Evolutionary conservation across 2,797 vertebrate genomes (phyloP).

Genomic region (Ataeniobius toweri): DNA sequence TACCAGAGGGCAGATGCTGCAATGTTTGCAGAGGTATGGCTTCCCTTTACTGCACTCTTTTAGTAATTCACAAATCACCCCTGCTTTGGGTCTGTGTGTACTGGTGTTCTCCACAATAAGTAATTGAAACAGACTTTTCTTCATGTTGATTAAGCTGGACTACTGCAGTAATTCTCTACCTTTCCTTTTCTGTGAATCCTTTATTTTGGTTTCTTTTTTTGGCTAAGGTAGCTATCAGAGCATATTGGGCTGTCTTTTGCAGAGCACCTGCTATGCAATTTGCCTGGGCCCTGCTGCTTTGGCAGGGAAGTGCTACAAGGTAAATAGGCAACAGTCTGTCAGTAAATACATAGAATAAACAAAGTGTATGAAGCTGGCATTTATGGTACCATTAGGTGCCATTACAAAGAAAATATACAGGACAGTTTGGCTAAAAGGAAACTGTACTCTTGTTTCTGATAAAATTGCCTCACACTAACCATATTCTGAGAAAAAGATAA

Average conservation of each 20-base stretch:
- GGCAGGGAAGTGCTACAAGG: constrained; percentile 47
- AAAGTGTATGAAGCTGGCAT: constrained; percentile 54
- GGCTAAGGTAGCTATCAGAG: constrained; percentile 43
- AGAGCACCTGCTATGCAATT: constrained; percentile 62
- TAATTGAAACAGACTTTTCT: constrained; percentile 25
- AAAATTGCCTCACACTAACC: constrained; percentile 27
- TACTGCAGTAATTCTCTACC: constrained; percentile 30
- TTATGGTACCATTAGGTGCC: constrained; percentile 41
- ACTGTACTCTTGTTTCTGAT: constrained; percentile 34
- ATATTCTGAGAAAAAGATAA: constrained; percentile 27
- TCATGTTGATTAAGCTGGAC: constrained; percentile 35
- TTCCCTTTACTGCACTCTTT: neutral
- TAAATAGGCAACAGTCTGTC: constrained; percentile 65
- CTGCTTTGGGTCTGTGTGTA: constrained; percentile 11
- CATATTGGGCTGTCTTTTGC: constrained; percentile 57
- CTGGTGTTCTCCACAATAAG: neutral
- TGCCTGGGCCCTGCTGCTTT: constrained; percentile 52
- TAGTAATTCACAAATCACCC: constrained; percentile 4
- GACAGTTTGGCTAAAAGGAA: constrained; percentile 34
- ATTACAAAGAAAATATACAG: constrained; percentile 3
- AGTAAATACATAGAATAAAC: constrained; percentile 69
- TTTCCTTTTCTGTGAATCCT: constrained; percentile 22
- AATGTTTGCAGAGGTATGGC: constrained; percentile 91
- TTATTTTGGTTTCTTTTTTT: constrained; percentile 23
- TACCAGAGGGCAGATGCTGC: constrained; percentile 93